Base-by-base conservation (phyloP, 2,113 vertebrate genomes). In the Platichthys stellatus region DNA sequence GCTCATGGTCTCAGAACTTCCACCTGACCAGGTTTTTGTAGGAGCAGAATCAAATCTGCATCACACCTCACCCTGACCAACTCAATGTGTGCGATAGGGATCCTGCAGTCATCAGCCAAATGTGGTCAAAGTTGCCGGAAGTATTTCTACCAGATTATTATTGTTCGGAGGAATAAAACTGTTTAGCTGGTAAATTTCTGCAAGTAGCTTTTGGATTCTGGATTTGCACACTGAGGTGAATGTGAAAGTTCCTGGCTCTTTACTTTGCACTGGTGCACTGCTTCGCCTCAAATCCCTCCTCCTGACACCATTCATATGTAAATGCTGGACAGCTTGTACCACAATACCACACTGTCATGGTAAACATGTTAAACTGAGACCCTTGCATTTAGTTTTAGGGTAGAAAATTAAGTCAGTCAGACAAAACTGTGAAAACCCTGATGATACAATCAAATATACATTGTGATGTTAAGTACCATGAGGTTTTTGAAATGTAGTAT, bases 281-380 rank as follows among this genome's bases (percentile, higher is more conserved):
- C 69, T 74, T 23, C 18, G 70, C 40, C 78, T 18, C 40, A 53
- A 62, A 72, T 81, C 74, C 86, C 83, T 78, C 82, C 80, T 72
- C 74, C 84, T 51, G 68, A 68, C 67, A 18, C 64, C 64, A 89
- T 91, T 92, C 28, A 89, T 82, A 89, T 90, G 84, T 62, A 85
- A 89, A 91, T 91, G 63, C 20, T 35, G 61, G 71, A 76, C 78
- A 83, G 86, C 85, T 84, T 86, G 84, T 83, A 76, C 86, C 74
- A 86, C 87, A 91, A 87, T 77, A 70, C 69, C 72, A 35, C 83
- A 88, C 82, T 90, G 75, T 83, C 69, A 31, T 51, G 67, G 76
- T 84, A 88, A 90, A 78, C 43, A 23, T 76, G 72, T 63, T n/a
- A 72, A 77, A 82, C 66, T 24, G 59, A 68, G 21, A 76, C 68